Conservation (phyloP, 2,888 invertebrate genomes). For the Amblyjoppa fuscipennis region DNA sequence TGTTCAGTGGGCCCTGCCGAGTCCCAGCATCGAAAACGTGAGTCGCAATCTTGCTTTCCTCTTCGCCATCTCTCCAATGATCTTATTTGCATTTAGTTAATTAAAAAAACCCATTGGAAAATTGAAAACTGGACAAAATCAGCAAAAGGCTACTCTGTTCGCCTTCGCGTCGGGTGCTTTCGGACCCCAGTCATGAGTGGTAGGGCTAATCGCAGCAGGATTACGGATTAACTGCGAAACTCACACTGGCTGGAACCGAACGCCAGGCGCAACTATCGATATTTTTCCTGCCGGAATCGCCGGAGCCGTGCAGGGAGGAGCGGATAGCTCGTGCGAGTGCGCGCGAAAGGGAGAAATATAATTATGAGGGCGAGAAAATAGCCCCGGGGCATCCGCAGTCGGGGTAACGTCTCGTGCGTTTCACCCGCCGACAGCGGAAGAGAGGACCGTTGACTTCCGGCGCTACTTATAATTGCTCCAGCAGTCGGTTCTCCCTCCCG, state of each 20-base stretch:
- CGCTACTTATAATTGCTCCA: slow-evolving; percentile 80
- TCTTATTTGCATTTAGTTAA: too few species aligned
- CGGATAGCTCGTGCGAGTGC: slow-evolving; percentile 50
- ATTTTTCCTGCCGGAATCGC: slow-evolving; percentile 42
- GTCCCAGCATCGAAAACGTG: slow-evolving; percentile 86
- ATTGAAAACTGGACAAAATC: too few species aligned
- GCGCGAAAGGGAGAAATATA: slow-evolving; percentile 79
- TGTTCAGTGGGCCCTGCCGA: slow-evolving; percentile 88
- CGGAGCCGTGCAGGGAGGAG: neutral
- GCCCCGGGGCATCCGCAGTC: slow-evolving; percentile 72
- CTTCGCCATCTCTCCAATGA: neutral
- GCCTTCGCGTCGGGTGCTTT: too few species aligned
- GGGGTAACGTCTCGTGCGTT: slow-evolving; percentile 63
- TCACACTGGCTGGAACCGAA: slow-evolving; percentile 25
- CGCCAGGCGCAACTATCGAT: slow-evolving; percentile 36
- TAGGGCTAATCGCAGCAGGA: slow-evolving; percentile 7
- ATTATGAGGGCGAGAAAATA: slow-evolving; percentile 82
- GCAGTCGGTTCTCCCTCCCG: slow-evolving; percentile 72
- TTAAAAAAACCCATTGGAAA: too few species aligned
- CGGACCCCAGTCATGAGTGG: too few species aligned
- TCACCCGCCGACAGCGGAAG: slow-evolving; percentile 64
- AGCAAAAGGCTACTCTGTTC: too few species aligned
- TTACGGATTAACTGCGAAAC: slow-evolving; percentile 28
- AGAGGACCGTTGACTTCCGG: slow-evolving; percentile 79
- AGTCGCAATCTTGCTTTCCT: slow-evolving; percentile 72